Evolutionary conservation across 2,797 vertebrate genomes (phyloP), one percentile per base, ranked within the genome.

Genomic region (Gastrophryne carolinensis): DNA sequence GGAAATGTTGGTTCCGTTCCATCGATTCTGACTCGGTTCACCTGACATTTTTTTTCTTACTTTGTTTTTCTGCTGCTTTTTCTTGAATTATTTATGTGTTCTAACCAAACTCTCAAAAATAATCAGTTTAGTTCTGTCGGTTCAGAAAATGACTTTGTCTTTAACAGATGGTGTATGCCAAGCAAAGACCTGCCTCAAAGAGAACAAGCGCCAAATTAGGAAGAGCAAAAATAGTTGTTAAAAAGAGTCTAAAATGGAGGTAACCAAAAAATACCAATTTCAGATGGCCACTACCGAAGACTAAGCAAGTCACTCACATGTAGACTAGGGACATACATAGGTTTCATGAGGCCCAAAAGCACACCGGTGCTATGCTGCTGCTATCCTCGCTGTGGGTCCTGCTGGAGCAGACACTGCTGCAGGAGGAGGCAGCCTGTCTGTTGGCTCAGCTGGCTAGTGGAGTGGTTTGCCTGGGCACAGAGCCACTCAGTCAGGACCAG

Each of bases 1-100:
- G 53, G 61, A 53, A 72, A 63, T 54, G 35, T 52, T 72, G 75
- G 68, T 64, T 58, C 58, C 66, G 64, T 77, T 56, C 32, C 52
- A 58, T 78, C 56, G 30, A 49, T 58, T 72, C 50, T 56, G 37
- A 44, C 50, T 24, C 24, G 37, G 61, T 72, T 71, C 54, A 58
- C 52, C 52, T 78, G 68, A 72, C 53, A 78, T 30, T 26, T 72
- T 66, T 52, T 50, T 56, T 66, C 62, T 39, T 30, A 27, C 41
- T 41, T 72, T 78, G 34, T 58, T 30, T 47, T 63, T 3, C 35
- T 44, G 34, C 56, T 56, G 34, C 32, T 50, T 65, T 72, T 60
- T 56, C 21, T 49, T 63, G 53, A 72, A 50, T 65, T 63, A 32
- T 47, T 27, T 65, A 44, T 66, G 32, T 41, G 34, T 21, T 35